Evolutionary conservation across 2,888 invertebrate species (phyloP).

Genomic region (Synergus umbraculus): DNA sequence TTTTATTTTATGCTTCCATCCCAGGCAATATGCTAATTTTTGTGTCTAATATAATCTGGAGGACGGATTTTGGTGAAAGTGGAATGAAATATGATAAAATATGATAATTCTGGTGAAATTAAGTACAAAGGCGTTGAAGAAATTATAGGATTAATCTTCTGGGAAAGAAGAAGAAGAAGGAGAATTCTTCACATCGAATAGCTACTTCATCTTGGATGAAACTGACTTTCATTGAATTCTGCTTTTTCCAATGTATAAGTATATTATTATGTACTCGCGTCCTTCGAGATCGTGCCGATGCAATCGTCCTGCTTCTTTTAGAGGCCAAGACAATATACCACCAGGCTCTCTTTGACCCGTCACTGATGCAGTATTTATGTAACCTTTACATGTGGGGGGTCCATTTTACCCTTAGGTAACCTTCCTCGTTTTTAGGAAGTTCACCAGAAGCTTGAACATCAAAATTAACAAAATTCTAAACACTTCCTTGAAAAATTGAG

Average conservation of each 20-base stretch:
- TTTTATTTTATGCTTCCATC: not conserved
- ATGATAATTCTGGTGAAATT: slow-evolving; percentile 20
- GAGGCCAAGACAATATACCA: slow-evolving; percentile 24
- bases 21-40: not conserved
- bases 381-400: not conserved
- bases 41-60: not conserved
- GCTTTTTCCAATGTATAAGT: slow-evolving; percentile 1
- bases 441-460: not conserved
- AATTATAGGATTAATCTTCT: not conserved
- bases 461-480: no score
- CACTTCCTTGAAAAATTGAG: not conserved
- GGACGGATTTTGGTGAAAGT: not conserved
- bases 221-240: slow-evolving; percentile 24
- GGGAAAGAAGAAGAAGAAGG: not conserved
- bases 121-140: not conserved
- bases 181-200: not conserved
- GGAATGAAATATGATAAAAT: not conserved
- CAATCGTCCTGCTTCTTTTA: slow-evolving; percentile 28
- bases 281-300: slow-evolving; percentile 28
- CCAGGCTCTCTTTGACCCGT: slow-evolving; percentile 15
- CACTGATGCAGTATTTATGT: slow-evolving; percentile 26
- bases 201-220: not conserved
- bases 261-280: slow-evolving; percentile 1
- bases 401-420: not conserved
- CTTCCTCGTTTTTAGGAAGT: not conserved